phyloP scores from a whole-genome alignment of 2,888 invertebrate genomes.

The Hirtodrosophila histrioides region DNA sequence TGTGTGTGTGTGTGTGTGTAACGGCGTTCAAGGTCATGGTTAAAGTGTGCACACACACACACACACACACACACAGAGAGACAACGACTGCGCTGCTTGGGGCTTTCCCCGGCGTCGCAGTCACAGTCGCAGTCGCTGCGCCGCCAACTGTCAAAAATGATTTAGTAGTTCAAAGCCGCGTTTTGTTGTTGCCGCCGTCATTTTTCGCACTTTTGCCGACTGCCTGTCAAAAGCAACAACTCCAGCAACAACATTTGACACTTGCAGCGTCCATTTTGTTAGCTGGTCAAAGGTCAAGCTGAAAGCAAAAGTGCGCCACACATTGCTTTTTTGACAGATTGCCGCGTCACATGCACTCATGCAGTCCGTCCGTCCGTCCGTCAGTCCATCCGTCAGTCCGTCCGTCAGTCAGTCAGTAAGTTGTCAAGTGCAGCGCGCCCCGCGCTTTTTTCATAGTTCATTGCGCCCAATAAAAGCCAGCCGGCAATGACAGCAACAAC shows the following conservation, averaged over 20 bases:
- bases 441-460: conserved; percentile 66
- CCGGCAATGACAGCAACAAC: conserved; percentile 34
- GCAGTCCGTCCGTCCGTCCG: background rate
- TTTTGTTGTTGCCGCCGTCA: conserved; percentile 59
- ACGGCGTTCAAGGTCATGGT: conserved; percentile 76
- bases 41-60: conserved; percentile 57
- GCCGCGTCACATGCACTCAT: conserved; percentile 21
- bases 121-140: conserved; percentile 51
- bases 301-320: conserved; percentile 73
- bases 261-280: conserved; percentile 74
- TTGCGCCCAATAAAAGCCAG: conserved; percentile 56
- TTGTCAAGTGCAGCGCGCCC: conserved; percentile 71
- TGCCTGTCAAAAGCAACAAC: conserved; percentile 66
- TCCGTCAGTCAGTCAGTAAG: conserved; percentile 36
- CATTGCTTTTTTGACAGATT: conserved; percentile 80
- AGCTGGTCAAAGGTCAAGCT: conserved; percentile 74
- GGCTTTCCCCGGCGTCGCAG: conserved; percentile 73
- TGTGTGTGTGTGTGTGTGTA: conserved; percentile 52
- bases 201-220: conserved; percentile 60
- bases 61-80: conserved; percentile 34
- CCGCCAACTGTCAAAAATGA: conserved; percentile 80
- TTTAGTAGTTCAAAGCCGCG: conserved; percentile 81
- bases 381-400: too few species aligned
- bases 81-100: conserved; percentile 64
- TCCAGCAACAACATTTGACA: conserved; percentile 49